phyloP scores from a whole-genome alignment of 1,140 invertebrate species.

The Ceratosolen fusciceps region DNA sequence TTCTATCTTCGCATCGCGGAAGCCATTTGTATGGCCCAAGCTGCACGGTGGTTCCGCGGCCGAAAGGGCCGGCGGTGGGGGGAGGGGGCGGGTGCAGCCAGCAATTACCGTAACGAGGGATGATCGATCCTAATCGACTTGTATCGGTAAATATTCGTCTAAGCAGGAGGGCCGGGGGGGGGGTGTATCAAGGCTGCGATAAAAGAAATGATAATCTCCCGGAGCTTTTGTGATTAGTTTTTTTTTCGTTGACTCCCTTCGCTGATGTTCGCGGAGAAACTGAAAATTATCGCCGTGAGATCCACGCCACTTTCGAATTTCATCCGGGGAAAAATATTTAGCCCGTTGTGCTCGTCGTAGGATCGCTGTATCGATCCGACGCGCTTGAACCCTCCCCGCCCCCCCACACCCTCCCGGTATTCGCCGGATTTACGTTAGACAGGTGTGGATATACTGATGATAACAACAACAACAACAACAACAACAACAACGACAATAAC shows the following conservation, averaged over 20 bases:
- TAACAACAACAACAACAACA: neutral
- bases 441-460: neutral
- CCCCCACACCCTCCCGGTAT: too few relatives aligned
- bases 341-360: neutral
- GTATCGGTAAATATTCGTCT: constrained; percentile 30
- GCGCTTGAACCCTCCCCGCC: neutral
- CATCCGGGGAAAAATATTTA: constrained; percentile 19
- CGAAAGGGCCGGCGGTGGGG: neutral
- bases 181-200: neutral
- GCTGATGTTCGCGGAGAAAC: neutral
- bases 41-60: too few relatives aligned
- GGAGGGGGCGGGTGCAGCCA: neutral
- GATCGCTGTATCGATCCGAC: neutral
- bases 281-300: constrained; percentile 11
- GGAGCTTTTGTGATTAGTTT: constrained; percentile 2
- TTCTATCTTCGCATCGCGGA: constrained; percentile 37
- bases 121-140: constrained; percentile 33
- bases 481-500: too few relatives aligned
- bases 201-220: neutral
- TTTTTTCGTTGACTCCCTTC: neutral
- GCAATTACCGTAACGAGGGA: constrained; percentile 25
- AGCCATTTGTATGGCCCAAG: constrained; percentile 39
- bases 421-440: neutral
- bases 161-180: constrained; percentile 10
- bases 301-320: constrained; percentile 3